Percentiles rank a stretch among this genome's conserved stretches.
Evolutionary conservation across 1,140 invertebrate species (phyloP).

Genomic region (Diachasmimorpha longicaudata): DNA sequence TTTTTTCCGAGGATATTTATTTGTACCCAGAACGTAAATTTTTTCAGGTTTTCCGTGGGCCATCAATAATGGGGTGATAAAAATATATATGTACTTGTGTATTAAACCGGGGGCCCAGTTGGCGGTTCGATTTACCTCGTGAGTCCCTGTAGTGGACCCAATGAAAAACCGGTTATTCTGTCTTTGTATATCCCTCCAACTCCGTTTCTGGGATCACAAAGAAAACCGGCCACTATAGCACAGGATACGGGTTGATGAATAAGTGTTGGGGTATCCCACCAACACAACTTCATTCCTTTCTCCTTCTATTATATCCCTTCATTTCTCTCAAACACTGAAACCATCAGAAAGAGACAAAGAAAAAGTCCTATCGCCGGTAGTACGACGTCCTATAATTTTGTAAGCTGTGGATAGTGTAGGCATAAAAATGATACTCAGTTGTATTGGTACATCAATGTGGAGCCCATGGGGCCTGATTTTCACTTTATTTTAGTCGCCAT

Average conservation of each 20-base stretch:
- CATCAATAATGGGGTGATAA: neutral
- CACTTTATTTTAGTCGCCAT: neutral
- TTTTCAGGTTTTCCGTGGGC: neutral
- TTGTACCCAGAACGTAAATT: neutral
- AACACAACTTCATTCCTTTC: conserved; percentile 1
- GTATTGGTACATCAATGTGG: neutral
- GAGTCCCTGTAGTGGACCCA: conserved; percentile 9
- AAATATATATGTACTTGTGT: neutral
- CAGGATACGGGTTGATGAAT: neutral
- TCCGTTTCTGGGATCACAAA: conserved; percentile 24
- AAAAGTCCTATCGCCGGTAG: neutral
- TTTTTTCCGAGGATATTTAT: no score
- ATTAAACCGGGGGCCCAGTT: neutral
- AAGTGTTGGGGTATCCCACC: neutral
- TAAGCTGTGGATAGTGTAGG: neutral
- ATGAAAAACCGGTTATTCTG: conserved; percentile 29
- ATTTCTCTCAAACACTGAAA: conserved; percentile 17
- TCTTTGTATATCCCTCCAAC: conserved; percentile 4
- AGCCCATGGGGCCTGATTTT: neutral
- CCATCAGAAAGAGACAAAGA: conserved; percentile 2
- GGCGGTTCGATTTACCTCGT: conserved; percentile 14
- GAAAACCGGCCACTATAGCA: conserved; percentile 17
- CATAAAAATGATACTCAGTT: neutral
- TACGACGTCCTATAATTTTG: neutral
- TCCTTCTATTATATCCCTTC: conserved; percentile 13